Evolutionary conservation across 2,113 vertebrate genomes (phyloP), one percentile per base, ranked within the genome.

Genomic region (Xerus inauris): DNA sequence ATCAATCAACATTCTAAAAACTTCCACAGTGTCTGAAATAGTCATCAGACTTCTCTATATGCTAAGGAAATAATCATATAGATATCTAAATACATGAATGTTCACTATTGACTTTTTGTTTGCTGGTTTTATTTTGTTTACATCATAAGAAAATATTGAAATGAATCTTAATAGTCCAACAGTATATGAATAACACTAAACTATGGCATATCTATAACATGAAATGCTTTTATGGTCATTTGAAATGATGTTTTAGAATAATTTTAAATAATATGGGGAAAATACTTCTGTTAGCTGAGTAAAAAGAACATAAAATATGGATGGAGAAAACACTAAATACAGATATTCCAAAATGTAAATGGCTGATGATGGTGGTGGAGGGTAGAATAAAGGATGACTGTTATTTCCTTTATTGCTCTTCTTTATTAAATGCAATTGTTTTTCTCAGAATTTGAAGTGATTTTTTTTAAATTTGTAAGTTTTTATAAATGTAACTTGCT

Each of bases 361-460:
- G 49, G 42, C 54, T 73, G 0, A 16, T 76, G 3, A 64, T 86
- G 42, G 57, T 32, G 72, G 19, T 86, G 40, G 24, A 2, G 59
- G 26, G 22, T 69, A 24, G 77, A 76, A 72, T 89, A 67, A 69
- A 30, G 11, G 10, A 84, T 84, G 42, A 83, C 82, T 92, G 28
- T n/a, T 51, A 69, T 62, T 94, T 87, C 59, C 20, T 92, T 69
- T 92, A 13, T 84, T 40, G 57, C 71, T 77, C 81, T 65, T 47
- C 62, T 87, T 1, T 62, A 89, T 84, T 67, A 71, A 84, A 64
- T 17, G 57, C 22, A 81, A 9, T 42, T 77, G 5, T 45, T 91
- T 76, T 80, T 76, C 67, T 77, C 57, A 80, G 69, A 96, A 94
- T 90, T 87, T 57, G n/a, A 67, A 87, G 30, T 79, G 38, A 45